Base-by-base conservation (phyloP, 2,113 vertebrate species). In the Dunckerocampus dactyliophorus region DNA sequence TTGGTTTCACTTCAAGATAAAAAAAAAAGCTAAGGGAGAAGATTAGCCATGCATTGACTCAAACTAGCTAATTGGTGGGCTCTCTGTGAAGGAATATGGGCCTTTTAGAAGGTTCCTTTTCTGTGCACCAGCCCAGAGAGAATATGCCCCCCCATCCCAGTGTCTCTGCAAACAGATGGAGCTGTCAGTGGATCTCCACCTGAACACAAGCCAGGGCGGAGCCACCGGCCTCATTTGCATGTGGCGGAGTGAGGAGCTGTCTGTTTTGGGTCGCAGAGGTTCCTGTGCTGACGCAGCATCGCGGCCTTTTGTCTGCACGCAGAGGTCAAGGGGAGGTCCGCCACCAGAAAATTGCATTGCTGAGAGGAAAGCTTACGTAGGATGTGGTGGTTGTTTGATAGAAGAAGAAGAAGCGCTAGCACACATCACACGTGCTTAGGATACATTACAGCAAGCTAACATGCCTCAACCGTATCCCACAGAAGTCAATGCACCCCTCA, bases 121-220 rank as follows among this genome's bases (percentile, higher is more conserved):
- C n/a, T 15, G 21, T 46, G 43, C 24, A 21, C 53, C 39, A 13
- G 3, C 17, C 1, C 20, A 0, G 16, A 57, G 14, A 49, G 39
- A 8, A 62, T 55, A 52, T 47, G 61, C 53, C 22, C 39, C 48
- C 55, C 53, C 37, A 67, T 24, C 28, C 43, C 58, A 59, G 49
- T 54, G 48, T 68, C 74, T 43, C 71, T 5, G 47, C 19, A 63
- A 88, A 77, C 85, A 88, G 83, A 88, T 87, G 83, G 85, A 84
- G 79, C 73, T 87, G 85, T 87, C 87, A 88, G 55, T 63, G 63
- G 48, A 65, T 67, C 71, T 82, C 68, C 65, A 72, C 57, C 68
- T 37, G 4, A 78, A 74, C 72, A 64, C 68, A 64, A 69, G 74
- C 56, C 68, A 55, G 61, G 81, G 76, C 17, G 72, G 81, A 72